Percentiles rank a stretch among this genome's conserved stretches.
Evolutionary conservation across 2,888 invertebrate genomes (phyloP).

Genomic region (Lamellibrachia satsuma): DNA sequence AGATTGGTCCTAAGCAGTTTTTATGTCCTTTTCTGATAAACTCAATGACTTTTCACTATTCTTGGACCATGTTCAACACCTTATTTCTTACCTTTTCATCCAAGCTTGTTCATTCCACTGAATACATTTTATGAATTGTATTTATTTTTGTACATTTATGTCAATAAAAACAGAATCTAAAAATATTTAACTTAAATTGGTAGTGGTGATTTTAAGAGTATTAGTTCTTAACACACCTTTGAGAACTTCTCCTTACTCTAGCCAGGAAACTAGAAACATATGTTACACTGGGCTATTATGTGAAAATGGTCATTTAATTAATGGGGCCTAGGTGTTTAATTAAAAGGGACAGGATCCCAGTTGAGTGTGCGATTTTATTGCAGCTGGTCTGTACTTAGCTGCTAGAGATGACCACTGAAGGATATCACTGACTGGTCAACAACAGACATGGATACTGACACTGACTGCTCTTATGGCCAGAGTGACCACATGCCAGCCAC

Average conservation of each 20-base stretch:
- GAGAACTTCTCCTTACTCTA: not conserved
- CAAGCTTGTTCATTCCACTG: not conserved
- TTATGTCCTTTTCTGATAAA: not conserved
- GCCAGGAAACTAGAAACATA: slow-evolving; percentile 13
- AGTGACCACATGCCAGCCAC: not conserved
- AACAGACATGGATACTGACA: not conserved
- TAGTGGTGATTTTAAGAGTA: not conserved
- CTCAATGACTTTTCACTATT: not conserved
- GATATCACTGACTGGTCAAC: not conserved
- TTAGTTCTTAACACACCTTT: not conserved
- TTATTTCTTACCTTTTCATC: not conserved
- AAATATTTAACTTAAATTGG: not conserved
- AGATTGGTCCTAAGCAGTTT: not conserved
- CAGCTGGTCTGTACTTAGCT: not conserved
- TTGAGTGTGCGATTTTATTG: not conserved
- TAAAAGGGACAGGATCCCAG: not conserved
- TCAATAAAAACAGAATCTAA: not conserved
- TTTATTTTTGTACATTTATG: not conserved
- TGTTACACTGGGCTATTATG: not conserved
- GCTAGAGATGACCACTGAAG: not conserved
- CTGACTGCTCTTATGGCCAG: not conserved
- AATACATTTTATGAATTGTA: not conserved
- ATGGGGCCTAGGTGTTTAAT: not conserved
- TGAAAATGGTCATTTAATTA: not conserved
- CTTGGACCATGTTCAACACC: not conserved